Evolutionary conservation across 2,113 vertebrate species (phyloP), one percentile per base, ranked within the genome.

Genomic region (Sinocyclocheilus anophthalmus): DNA sequence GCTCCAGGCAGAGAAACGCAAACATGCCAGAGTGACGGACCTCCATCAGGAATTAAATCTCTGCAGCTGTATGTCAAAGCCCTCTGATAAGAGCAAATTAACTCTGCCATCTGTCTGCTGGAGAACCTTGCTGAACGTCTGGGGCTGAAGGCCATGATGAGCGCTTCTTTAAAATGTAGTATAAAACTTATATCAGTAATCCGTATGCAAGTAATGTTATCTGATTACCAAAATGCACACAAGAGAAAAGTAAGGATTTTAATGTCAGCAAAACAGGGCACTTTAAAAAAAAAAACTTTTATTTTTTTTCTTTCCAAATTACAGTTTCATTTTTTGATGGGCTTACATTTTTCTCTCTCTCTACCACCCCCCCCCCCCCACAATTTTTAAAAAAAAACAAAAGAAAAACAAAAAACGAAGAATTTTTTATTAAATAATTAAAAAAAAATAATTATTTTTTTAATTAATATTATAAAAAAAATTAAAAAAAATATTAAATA

Each of bases 41-140:
- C 59, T 81, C 79, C 79, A 81, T 81, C 79, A 81, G 79, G 79
- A 81, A 67, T 81, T 20, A 42, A 65, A 65, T 81, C 79, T 81
- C 59, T 48, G 59, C 79, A 65, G 79, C 79, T 45, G 79, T 81
- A 81, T 48, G 79, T 81, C 79, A 45, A 30, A 81, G 39, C 79
- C 79, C n/a, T 67, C 39, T 9, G 79, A 81, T 81, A 81, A 81
- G 59, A 20, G 59, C 59, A 67, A 81, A 65, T 65, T 26, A 81
- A 81, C 79, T 67, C 79, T 45, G 79, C 79, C 79, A 81, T 81
- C 59, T 81, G 79, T 81, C 39, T 65, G 59, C n/a, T 20, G 59
- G 14, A 65, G 79, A 24, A 37, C 57, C 33, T 42, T 16, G 33
- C 30, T 14, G 30, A 59, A 59, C 0, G 5, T 26, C 11, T 30